Evolutionary conservation across 2,797 vertebrate species (phyloP).

Genomic region (Scolopax rusticola): DNA sequence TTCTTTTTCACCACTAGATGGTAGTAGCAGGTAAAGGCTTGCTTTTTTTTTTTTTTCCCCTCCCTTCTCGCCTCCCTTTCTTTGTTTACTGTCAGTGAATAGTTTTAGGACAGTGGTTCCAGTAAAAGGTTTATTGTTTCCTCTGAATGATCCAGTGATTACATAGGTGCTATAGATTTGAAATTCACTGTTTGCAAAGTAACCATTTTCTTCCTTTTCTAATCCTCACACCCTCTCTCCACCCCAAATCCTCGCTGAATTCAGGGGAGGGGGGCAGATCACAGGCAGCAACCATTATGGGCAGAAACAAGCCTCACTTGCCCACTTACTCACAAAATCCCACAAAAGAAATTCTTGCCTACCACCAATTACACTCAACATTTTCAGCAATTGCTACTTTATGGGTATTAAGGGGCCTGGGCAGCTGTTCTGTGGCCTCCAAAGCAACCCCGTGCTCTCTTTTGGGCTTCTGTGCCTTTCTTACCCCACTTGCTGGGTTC

Average conservation of each 20-base stretch:
- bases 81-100: constrained; percentile 61
- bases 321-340: neutral
- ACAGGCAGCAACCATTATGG: neutral
- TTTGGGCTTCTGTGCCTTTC: neutral
- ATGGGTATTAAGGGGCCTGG: neutral
- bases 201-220: neutral
- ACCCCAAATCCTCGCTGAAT: neutral
- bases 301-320: neutral
- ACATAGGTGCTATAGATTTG: neutral
- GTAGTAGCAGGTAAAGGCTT: constrained; percentile 76
- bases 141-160: neutral
- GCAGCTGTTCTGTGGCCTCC: neutral
- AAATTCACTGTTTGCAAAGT: neutral
- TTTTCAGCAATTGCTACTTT: neutral
- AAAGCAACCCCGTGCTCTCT: rapidly evolving
- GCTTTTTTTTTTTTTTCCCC: neutral
- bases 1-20: constrained; percentile 78
- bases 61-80: neutral
- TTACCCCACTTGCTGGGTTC: neutral
- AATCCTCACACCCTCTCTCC: neutral
- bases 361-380: neutral
- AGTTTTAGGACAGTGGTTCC: neutral
- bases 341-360: neutral
- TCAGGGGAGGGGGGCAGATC: neutral
- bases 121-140: constrained; percentile 16